These are phyloP conservation scores for Eudemis profundana DNA, from an alignment of 2,888 invertebrate species.

Conservation along the genomic window DNA sequence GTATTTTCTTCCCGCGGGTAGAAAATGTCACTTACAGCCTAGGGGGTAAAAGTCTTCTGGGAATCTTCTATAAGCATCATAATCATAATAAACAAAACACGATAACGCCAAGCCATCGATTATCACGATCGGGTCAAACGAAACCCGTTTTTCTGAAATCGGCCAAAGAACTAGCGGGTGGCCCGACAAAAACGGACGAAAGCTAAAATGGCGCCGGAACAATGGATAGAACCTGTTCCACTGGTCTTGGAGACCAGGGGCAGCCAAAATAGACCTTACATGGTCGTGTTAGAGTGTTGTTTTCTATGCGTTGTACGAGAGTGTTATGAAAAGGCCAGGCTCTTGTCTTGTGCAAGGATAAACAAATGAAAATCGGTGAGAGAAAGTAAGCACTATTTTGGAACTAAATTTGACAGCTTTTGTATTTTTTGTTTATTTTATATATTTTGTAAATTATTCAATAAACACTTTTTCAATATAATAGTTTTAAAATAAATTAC, in stretches of 20 bases:
- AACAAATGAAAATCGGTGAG: slow-evolving; percentile 1
- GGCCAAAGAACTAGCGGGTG: slow-evolving; percentile 22
- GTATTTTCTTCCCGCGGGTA: too few relatives aligned
- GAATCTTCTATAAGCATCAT: not conserved
- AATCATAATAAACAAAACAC: not conserved
- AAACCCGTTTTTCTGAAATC: slow-evolving; percentile 37
- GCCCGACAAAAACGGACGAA: slow-evolving; percentile 32
- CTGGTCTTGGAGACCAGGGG: not conserved
- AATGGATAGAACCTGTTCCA: slow-evolving; percentile 39
- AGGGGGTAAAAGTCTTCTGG: not conserved
- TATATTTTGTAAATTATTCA: not conserved
- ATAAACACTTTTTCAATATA: too few relatives aligned
- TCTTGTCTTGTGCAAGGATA: slow-evolving; percentile 16
- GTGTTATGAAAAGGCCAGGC: slow-evolving; percentile 9
- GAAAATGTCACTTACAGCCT: too few relatives aligned
- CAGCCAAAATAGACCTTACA: not conserved
- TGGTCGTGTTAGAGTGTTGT: not conserved
- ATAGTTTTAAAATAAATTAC: too few relatives aligned
- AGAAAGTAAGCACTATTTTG: not conserved
- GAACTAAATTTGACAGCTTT: too few relatives aligned
- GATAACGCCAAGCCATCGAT: not conserved
- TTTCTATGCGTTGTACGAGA: not conserved
- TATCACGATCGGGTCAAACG: slow-evolving; percentile 11
- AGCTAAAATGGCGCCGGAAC: slow-evolving; percentile 34
- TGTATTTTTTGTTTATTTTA: too few relatives aligned